Evolutionary conservation across 2,797 vertebrate genomes (phyloP).

Genomic region (Perodicticus potto): DNA sequence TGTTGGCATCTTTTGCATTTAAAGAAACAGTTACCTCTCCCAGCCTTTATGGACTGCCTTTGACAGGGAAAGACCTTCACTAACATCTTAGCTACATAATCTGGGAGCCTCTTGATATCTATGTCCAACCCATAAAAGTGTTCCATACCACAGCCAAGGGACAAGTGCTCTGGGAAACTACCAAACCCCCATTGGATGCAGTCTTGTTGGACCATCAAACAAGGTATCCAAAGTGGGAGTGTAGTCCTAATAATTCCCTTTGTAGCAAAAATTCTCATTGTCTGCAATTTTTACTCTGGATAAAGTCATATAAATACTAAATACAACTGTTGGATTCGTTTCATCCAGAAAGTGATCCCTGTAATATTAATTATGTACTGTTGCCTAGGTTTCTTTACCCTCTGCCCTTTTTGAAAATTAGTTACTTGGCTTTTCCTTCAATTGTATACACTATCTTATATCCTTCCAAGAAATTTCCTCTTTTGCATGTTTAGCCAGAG

Average conservation of each 20-base stretch:
- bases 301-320: neutral
- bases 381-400: neutral
- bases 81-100: neutral
- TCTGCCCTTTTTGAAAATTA: neutral
- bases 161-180: neutral
- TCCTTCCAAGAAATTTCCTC: neutral
- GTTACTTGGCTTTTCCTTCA: neutral
- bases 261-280: neutral
- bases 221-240: neutral
- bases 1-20: neutral
- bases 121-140: neutral
- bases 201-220: neutral
- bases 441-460: neutral
- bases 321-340: neutral
- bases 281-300: conserved; percentile 7
- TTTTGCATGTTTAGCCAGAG: neutral
- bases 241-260: neutral
- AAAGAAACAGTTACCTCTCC: neutral
- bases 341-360: neutral
- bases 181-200: neutral
- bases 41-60: neutral
- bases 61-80: neutral
- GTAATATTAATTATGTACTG: neutral
- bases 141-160: neutral
- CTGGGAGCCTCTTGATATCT: neutral